Evolutionary conservation across 2,113 vertebrate species (phyloP).

Genomic region (Leucosticte australis): DNA sequence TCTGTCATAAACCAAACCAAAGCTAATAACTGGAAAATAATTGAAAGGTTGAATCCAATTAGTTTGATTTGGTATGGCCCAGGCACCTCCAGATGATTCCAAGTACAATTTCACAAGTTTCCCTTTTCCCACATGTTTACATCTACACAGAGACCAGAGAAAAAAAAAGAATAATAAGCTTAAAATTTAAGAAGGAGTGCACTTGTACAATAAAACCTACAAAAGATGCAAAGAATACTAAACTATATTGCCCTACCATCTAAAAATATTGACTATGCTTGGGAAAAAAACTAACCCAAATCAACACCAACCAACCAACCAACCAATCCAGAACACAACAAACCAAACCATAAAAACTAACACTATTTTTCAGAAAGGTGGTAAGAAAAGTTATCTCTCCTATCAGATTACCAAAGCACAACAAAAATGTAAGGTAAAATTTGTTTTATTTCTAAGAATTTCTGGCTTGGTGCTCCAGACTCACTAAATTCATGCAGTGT

Average conservation of each 20-base stretch:
- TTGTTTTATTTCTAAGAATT: not conserved
- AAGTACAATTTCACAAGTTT: not conserved
- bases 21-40: not conserved
- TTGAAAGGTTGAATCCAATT: not conserved
- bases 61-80: not conserved
- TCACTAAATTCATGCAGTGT: not conserved
- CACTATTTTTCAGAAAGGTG: not conserved
- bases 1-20: not conserved
- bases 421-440: not conserved
- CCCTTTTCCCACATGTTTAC: not conserved
- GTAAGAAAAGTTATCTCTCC: not conserved
- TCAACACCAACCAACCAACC: not conserved
- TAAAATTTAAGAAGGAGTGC: not conserved
- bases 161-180: not conserved
- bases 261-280: not conserved
- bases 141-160: not conserved
- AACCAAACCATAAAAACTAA: not conserved
- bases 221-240: not conserved
- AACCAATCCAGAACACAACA: not conserved
- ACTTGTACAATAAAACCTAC: not conserved
- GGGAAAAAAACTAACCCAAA: not conserved
- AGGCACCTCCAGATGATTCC: not conserved
- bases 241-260: rapidly evolving
- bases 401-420: not conserved
- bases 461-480: not conserved